Base-by-base conservation (phyloP, 2,888 invertebrate species). In the Autographa gamma region DNA sequence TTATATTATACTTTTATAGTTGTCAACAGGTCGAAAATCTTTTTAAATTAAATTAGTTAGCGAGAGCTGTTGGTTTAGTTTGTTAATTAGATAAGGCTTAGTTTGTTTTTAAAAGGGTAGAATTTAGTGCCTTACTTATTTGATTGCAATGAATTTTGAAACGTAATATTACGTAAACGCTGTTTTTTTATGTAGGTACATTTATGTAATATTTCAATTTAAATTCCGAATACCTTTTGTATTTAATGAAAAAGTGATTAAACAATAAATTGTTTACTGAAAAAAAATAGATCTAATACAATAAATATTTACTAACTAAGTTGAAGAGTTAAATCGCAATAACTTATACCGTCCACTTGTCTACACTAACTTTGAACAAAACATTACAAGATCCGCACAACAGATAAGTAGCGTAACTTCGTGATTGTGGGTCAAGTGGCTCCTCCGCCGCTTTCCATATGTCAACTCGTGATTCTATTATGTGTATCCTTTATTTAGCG, bases 381-480 rank as follows among this genome's bases (percentile, higher is more conserved):
- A 56, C 32, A 16, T 16, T 59, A 31, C 31, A 32, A 59, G 31
- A 13, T 19, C 14, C 61, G 16, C 19, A 54, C 32, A 43, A 54
- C 43, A 60, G n/a, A 60, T 38, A 61, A 66, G 14, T 19, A 34
- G 34, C 16, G 25, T 19, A 63, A 38, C 38, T 25, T 67, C 19
- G 11, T 54, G 63, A 77, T 81, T 78, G 70, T 66, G 66, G 79
- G 74, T 82, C 81, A 80, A 83, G 81, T 73, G 76, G 73, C 60
- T 59, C 77, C 73, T 59, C 54, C 62, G 38, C 16, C 25, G 31
- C 59, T 67, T 70, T 74, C 77, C 73, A 66, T 73, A 77, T 68
- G 75, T 82, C 81, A 77, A 74, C 75, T 78, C 69, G 73, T 75
- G 77, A 76, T 78, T 74, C 76, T 69, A 77, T 85, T 83, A 84